phyloP scores from a whole-genome alignment of 2,113 vertebrate species.

The Forbesichthys agassizii region DNA sequence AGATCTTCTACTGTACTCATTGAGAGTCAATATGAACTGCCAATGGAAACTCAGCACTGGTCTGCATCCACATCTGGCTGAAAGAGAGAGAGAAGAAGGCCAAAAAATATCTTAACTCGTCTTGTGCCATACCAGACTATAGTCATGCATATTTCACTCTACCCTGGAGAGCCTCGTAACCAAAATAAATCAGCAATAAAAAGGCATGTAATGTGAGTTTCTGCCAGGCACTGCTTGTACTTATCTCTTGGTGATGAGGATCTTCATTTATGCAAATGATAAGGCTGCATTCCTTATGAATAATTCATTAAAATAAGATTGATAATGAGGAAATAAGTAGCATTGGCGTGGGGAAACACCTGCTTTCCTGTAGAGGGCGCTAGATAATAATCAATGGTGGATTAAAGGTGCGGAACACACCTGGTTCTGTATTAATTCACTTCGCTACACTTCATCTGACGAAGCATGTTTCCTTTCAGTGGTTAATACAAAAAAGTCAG shows the following conservation, averaged over 20 bases:
- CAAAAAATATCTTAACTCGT: constrained; percentile 18
- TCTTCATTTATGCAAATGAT: not conserved
- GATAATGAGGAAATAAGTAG: not conserved
- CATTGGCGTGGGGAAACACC: not conserved
- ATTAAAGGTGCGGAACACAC: not conserved
- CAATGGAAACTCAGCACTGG: constrained; percentile 28
- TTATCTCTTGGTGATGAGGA: not conserved
- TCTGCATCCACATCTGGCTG: constrained; percentile 31
- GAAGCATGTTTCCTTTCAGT: no score
- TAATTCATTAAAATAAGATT: not conserved
- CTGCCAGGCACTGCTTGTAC: constrained; percentile 5
- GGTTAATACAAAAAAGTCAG: no score
- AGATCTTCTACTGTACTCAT: constrained; percentile 11
- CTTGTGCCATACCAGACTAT: constrained; percentile 31
- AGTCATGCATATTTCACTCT: constrained; percentile 49
- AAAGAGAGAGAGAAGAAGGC: not conserved
- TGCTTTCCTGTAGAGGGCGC: constrained; percentile 68
- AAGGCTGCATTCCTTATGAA: not conserved
- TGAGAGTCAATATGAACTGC: constrained; percentile 14
- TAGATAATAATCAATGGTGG: constrained; percentile 49
- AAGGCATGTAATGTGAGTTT: constrained; percentile 17
- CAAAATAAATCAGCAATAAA: constrained; percentile 38
- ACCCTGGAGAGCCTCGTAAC: constrained; percentile 47
- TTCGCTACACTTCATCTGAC: constrained; percentile 10
- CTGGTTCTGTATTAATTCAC: not conserved